Conservation (phyloP, 2,113 vertebrate genomes). For the Neolamprologus falcicula region DNA sequence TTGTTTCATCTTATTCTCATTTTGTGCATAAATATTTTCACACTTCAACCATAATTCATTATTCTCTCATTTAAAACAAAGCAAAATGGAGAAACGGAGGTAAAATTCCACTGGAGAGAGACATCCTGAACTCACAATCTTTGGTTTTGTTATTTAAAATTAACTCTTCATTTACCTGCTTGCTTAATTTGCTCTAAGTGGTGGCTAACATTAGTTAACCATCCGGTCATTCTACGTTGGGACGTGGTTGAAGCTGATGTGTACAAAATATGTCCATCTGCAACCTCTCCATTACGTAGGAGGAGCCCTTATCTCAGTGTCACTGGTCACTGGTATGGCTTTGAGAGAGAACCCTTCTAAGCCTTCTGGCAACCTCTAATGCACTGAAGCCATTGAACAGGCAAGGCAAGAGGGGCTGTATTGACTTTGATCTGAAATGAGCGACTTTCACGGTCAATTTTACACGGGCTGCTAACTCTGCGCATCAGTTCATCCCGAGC, state of each 20-base stretch:
- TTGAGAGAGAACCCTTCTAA: background rate
- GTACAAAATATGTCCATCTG: background rate
- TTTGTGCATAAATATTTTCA: background rate
- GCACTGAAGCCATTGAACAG: constrained; percentile 48
- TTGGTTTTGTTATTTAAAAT: background rate
- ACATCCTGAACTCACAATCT: background rate
- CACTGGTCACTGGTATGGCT: background rate
- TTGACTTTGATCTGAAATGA: constrained; percentile 70
- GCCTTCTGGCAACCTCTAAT: constrained; percentile 31
- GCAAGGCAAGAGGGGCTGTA: constrained; percentile 20
- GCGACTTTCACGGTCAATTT: constrained; percentile 68
- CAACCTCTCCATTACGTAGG: background rate
- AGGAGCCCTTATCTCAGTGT: background rate
- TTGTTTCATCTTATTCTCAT: background rate
- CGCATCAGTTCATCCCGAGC: constrained; percentile 47
- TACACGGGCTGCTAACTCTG: constrained; percentile 30
- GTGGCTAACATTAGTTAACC: background rate
- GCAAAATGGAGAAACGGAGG: background rate
- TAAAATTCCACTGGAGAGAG: background rate
- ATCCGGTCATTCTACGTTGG: background rate
- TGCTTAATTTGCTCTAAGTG: background rate
- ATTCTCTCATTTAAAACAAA: background rate
- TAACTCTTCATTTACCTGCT: background rate
- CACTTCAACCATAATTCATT: background rate
- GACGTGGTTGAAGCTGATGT: background rate